Base-by-base conservation (phyloP, 2,888 invertebrate species). In the Drosophila trichaetosa region DNA sequence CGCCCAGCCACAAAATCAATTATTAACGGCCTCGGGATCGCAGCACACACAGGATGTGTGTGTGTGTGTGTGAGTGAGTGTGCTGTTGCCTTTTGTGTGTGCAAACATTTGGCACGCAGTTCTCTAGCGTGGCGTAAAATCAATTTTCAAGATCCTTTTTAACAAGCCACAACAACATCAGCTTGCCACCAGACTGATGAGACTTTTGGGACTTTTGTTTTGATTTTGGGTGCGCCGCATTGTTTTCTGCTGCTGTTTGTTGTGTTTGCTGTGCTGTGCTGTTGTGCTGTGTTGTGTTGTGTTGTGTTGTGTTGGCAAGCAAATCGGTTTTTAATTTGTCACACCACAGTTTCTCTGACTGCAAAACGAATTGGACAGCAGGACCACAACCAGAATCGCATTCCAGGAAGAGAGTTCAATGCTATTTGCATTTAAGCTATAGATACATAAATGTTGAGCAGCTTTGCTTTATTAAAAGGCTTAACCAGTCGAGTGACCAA, bases 1-100 rank as follows among this genome's bases (percentile, higher is more conserved):
- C 80, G 76, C 67, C 80, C 80, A 76, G 84, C 91, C 91, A 80
- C 90, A 89, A 91, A 91, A 91, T 91, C 91, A 89, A 91, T 91
- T 91, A 90, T 91, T 66, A 91, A 91, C 91, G 91, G 86, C 62
- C 80, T 63, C 69, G 66, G 63, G 58, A 65, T 71, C 48, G 27
- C 56, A 56, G 38, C 38, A 27, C 27, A 56, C 13, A 56, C 56
- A 56, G 38, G 56, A 56, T 56, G 27, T 36, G 24, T 36, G 8
- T 52, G 48, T 24, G 53, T 18, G 27, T 49, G 69, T 77, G 42
- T 61, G 42, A 36, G 66, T 67, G 52, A 52, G 70, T 54, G 49
- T 69, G 33, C 64, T 64, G 29, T 65, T 61, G 67, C 42, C 73
- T 66, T 79, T 49, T 56, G 56, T 82, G 76, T 85, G 76, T 74